Evolutionary conservation across 1,140 invertebrate species (phyloP).

Genomic region (Ladona fulva): DNA sequence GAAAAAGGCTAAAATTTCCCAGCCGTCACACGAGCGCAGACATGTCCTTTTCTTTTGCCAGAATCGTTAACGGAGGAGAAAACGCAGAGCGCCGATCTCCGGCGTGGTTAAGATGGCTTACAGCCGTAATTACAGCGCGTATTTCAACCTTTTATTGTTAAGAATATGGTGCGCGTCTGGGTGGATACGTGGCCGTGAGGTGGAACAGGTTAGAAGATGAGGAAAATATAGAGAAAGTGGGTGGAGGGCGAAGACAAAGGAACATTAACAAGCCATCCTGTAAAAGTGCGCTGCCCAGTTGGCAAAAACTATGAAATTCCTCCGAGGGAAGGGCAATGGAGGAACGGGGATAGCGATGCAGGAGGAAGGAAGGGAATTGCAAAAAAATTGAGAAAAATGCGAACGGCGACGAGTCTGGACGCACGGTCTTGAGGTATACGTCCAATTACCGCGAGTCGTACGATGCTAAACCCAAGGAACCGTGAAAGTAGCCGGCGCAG

Average conservation of each 20-base stretch:
- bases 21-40: no score
- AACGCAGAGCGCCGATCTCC: no score
- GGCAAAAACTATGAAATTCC: slow-evolving; percentile 4
- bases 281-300: not conserved
- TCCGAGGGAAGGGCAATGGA: not conserved
- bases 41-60: no score
- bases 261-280: not conserved
- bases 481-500: not conserved
- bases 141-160: no score
- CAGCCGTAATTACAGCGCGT: no score
- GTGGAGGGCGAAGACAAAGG: not conserved
- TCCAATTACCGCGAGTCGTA: not conserved
- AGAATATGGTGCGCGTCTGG: no score
- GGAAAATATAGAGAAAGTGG: no score
- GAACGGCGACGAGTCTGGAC: not conserved
- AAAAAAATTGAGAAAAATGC: not conserved
- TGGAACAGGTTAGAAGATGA: no score
- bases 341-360: not conserved
- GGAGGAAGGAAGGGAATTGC: not conserved
- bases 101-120: no score
- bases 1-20: no score
- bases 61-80: no score
- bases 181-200: no score
- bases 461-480: not conserved
- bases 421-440: not conserved